Conservation (phyloP, 2,888 invertebrate genomes). For the Ennomos fuscantarius region DNA sequence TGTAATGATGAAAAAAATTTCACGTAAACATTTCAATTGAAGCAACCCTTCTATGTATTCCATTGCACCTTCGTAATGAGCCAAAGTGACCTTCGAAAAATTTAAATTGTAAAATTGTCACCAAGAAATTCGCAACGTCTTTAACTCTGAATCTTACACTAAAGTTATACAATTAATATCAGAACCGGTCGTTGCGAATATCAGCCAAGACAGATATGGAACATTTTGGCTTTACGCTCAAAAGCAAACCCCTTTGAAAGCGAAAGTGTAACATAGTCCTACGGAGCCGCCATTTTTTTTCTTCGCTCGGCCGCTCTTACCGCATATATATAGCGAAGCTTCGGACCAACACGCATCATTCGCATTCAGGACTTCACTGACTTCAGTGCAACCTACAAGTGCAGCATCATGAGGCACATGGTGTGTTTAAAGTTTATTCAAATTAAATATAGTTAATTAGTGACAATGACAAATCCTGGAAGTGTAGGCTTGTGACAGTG, state of each 20-base stretch:
- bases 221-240: constrained; percentile 64
- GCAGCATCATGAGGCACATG: constrained; percentile 84
- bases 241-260: constrained; percentile 75
- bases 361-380: constrained; percentile 83
- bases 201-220: constrained; percentile 64
- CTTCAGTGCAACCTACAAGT: constrained; percentile 83
- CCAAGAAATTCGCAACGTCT: constrained; percentile 37
- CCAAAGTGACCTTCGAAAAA: constrained; percentile 23
- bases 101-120: constrained; percentile 19
- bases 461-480: constrained; percentile 58
- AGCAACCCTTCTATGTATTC: constrained; percentile 10
- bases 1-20: constrained; percentile 6
- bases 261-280: constrained; percentile 84
- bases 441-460: constrained; percentile 41
- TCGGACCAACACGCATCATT: constrained; percentile 79
- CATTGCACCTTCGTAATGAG: constrained; percentile 4
- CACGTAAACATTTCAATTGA: constrained; percentile 6
- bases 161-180: constrained; percentile 46
- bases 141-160: constrained; percentile 43
- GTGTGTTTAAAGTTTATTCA: constrained; percentile 66
- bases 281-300: constrained; percentile 76
- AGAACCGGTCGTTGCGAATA: constrained; percentile 55
- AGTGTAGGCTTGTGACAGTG: constrained; percentile 41
- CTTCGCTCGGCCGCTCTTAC: constrained; percentile 79
- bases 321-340: constrained; percentile 81